Conservation (phyloP, 2,888 invertebrate species). For the Branchinecta sandiegonensis region DNA sequence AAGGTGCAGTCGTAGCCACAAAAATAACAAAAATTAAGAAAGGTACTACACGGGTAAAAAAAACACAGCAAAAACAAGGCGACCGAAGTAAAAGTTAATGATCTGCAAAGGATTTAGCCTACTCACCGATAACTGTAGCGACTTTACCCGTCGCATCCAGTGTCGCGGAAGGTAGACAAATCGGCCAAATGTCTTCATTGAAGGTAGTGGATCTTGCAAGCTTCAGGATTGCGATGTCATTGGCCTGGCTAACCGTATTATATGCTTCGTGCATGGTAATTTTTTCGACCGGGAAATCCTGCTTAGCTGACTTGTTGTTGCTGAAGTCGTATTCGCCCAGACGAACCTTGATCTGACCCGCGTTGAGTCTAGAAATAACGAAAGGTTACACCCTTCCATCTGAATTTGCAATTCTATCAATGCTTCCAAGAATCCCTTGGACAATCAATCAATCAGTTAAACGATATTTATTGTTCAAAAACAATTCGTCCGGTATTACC, state of each 20-base stretch:
- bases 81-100: no score
- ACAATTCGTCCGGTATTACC: no score
- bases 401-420: background rate
- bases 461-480: no score
- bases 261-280: slow-evolving; percentile 53
- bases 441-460: no score
- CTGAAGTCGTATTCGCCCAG: slow-evolving; percentile 69
- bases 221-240: slow-evolving; percentile 58
- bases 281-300: slow-evolving; percentile 51
- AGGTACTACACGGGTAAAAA: no score
- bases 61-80: no score
- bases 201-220: slow-evolving; percentile 28
- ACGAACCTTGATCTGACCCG: slow-evolving; percentile 49
- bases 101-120: background rate
- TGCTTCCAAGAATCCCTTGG: no score
- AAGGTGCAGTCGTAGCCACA: no score
- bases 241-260: slow-evolving; percentile 48
- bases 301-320: slow-evolving; percentile 34
- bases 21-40: no score
- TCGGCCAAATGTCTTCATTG: slow-evolving; percentile 59
- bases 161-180: slow-evolving; percentile 58
- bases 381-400: slow-evolving; percentile 12
- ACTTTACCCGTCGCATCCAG: slow-evolving; percentile 45
- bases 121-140: slow-evolving; percentile 48
- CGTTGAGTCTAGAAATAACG: slow-evolving; percentile 38